Evolutionary conservation across 2,797 vertebrate genomes (phyloP).

Genomic region (Pipistrellus pipistrellus): DNA sequence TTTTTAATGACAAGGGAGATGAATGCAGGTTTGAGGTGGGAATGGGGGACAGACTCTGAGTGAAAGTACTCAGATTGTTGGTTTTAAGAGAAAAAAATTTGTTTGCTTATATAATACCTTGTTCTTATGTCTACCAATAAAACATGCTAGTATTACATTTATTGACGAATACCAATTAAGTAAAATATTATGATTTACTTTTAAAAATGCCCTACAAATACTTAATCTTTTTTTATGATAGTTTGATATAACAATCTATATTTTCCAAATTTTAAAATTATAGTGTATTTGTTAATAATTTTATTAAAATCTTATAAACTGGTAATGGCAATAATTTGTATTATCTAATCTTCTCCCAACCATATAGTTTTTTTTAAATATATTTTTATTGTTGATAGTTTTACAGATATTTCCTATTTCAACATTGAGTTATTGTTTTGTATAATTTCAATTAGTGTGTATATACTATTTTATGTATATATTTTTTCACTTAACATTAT

Average conservation of each 20-base stretch:
- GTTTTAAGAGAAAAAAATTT: neutral
- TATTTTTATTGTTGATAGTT: too few species aligned
- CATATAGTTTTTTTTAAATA: neutral
- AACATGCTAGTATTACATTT: slow-evolving; percentile 8
- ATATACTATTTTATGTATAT: neutral
- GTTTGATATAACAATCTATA: neutral
- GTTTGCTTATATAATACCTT: neutral
- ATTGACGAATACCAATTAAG: slow-evolving; percentile 32
- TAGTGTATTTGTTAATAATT: neutral
- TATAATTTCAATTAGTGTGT: neutral
- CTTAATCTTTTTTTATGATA: neutral
- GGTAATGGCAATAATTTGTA: neutral
- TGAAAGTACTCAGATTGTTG: neutral
- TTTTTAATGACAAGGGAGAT: neutral
- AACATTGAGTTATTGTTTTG: neutral
- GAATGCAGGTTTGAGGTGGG: neutral
- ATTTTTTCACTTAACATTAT: slow-evolving; percentile 33
- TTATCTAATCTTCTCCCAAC: neutral
- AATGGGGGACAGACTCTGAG: neutral
- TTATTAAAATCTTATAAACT: slow-evolving; percentile 22
- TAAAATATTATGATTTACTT: neutral
- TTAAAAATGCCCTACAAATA: slow-evolving; percentile 12
- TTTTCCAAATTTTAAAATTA: slow-evolving; percentile 58
- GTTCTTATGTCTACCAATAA: neutral
- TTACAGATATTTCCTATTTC: neutral